A percentile compares a stretch with the other conserved stretches of the same genome.
These are phyloP conservation scores for Eucidaris tribuloides DNA, from an alignment of 35 echinoderm and acorn worm genomes.

Conservation along the genomic window DNA sequence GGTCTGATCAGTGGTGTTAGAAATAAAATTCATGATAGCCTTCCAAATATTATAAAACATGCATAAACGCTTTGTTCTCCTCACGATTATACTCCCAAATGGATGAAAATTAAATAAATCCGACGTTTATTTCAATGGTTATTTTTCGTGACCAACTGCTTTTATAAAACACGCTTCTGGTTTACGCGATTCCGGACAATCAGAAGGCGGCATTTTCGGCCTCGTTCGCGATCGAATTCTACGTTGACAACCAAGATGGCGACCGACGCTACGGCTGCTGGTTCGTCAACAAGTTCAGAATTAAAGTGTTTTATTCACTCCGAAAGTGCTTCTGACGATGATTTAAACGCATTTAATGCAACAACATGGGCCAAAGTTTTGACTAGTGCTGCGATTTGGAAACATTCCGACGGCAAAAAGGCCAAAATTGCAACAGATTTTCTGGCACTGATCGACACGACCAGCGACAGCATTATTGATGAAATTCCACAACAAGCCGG, in stretches of 20 bases:
- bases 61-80: too few relatives aligned
- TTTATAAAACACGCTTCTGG: too few relatives aligned
- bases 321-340: neutral
- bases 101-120: too few relatives aligned
- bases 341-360: slow-evolving; percentile 21
- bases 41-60: too few relatives aligned
- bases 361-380: slow-evolving; percentile 9
- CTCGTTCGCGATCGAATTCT: neutral
- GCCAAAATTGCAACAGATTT: slow-evolving; percentile 40
- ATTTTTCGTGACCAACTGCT: too few relatives aligned
- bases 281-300: too few relatives aligned
- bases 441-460: slow-evolving; percentile 19
- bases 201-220: too few relatives aligned
- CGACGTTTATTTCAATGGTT: too few relatives aligned
- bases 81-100: too few relatives aligned
- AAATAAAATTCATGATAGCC: too few relatives aligned
- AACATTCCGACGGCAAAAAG: slow-evolving; percentile 34
- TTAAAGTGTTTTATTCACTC: neutral
- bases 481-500: slow-evolving; percentile 36
- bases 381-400: slow-evolving; percentile 25
- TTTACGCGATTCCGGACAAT: too few relatives aligned
- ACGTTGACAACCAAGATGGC: neutral
- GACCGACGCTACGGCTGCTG: neutral
- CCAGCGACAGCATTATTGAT: slow-evolving; percentile 11
- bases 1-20: too few relatives aligned